Base-by-base conservation (phyloP, 2,888 invertebrate species). In the Lycophotia porphyrea region DNA sequence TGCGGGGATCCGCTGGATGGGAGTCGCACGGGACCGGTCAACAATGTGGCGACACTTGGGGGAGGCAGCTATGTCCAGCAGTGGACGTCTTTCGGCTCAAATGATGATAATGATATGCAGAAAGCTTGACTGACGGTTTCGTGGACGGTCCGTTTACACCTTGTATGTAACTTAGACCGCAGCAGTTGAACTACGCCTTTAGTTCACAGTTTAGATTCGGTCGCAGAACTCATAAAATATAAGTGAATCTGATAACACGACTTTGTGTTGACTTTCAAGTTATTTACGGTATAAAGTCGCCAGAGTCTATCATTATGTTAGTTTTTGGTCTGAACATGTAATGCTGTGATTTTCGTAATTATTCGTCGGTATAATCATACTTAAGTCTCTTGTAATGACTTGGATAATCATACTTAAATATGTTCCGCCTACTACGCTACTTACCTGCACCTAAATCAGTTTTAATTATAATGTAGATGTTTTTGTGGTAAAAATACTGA, bases 251-350 rank as follows among this genome's bases (percentile, higher is more conserved):
- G 86, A 87, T 87, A 87, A 87, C 61, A 36, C 13, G 49, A 78
- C 86, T 84, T 86, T 74, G 71, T 84, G 84, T 87, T 86, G 86
- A 86, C 86, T 84, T 86, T 87, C 60, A 76, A 52, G 65, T 76
- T 75, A 86, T 84, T 86, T 82, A 84, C 65, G 67, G 64, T 42
- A 39, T 24, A 66, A 74, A 61, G 73, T 71, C 69, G 70, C 65
- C 70, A 24, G 13, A 70, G 81, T 76, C 69, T 82, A 68, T 85
- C 66, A 87, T 86, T 85, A 82, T 36, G 60, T 73, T 76, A 75
- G 72, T 72, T 84, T 72, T 67, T 66, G 44, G 65, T 65, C n/a
- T 18, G 47, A 15, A 61, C 5, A 15, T 34, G n/a, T 71, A 79
- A 58, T 70, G 52, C 44, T 31, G 58, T 52, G 49, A 44, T 70